Evolutionary conservation across 92 coral and sea anemone species (phyloP).

Genomic region (Pocillopora meandrina): DNA sequence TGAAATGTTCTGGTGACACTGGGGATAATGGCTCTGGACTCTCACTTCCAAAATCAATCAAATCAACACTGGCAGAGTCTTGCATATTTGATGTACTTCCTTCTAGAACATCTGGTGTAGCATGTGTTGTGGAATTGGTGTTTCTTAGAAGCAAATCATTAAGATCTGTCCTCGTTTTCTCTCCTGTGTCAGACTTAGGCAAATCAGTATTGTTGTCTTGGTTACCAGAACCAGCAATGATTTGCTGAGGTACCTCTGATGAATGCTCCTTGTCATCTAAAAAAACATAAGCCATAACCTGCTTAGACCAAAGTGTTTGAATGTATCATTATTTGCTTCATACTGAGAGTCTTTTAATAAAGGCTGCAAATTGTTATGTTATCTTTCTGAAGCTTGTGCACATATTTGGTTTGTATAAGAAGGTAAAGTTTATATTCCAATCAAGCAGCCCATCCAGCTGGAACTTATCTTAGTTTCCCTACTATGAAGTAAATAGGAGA

Average conservation of each 20-base stretch:
- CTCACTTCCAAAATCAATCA: conserved; percentile 40
- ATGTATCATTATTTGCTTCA: no score
- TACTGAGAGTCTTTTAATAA: no score
- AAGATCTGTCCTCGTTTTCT: not conserved
- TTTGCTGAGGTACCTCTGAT: not conserved
- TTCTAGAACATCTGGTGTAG: conserved; percentile 18
- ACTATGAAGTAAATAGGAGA: no score
- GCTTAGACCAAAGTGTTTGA: no score
- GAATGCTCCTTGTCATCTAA: not conserved
- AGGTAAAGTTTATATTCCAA: no score
- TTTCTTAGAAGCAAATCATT: conserved; percentile 14
- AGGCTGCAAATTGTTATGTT: no score
- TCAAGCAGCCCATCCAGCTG: no score
- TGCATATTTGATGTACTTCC: not conserved
- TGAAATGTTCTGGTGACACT: not conserved
- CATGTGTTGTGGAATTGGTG: not conserved
- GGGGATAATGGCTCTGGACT: not conserved
- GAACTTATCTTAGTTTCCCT: no score
- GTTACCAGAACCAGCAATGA: not conserved
- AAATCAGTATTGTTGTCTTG: not conserved
- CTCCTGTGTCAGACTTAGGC: not conserved
- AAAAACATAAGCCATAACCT: not conserved
- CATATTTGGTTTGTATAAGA: no score
- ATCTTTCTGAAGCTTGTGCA: no score
- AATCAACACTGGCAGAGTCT: conserved; percentile 20